Base-by-base conservation (phyloP, 2,113 vertebrate genomes). In the Gadus chalcogrammus region DNA sequence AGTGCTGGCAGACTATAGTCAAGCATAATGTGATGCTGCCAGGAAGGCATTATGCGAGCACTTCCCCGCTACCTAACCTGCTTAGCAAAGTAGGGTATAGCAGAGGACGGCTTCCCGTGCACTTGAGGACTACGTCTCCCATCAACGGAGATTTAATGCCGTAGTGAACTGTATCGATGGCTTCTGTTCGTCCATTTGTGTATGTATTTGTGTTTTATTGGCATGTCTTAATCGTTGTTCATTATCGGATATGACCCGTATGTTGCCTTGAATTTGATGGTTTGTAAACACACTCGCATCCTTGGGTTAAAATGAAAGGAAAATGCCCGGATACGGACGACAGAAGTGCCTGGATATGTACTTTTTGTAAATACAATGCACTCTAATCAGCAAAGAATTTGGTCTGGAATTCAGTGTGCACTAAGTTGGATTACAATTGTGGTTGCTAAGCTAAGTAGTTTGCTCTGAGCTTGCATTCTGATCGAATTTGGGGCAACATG, bases 41-140 rank as follows among this genome's bases (percentile, higher is more conserved):
- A 81, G 79, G 73, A 79, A 68, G 75, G 65, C 80, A 85, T 85
- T 81, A 77, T 83, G 75, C 60, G 64, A 79, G 81, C 82, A 83
- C 70, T 88, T 87, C 64, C 64, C 74, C 79, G 73, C 77, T 78
- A 56, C 61, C 65, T 70, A 77, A 81, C 80, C 75, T 76, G 78
- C 84, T 85, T 85, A 74, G 72, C 76, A 79, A 48, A 73, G 67
- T 52, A 67, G 69, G 82, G 52, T 67, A 24, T 24, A 70, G 64
- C 28, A 70, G 52, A 64, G 31, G 66, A 73, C 64, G 70, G 70
- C 75, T 64, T 78, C 7, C 70, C 61, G 78, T 80, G 60, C 74
- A 75, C 31, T 69, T 9, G 2, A 55, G 35, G 70, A 56, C 64
- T 74, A 70, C 73, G 3, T 0, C 48, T 0, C 48, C 71, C 55